Base-by-base conservation (phyloP, 2,888 invertebrate genomes). In the Muscina levida region DNA sequence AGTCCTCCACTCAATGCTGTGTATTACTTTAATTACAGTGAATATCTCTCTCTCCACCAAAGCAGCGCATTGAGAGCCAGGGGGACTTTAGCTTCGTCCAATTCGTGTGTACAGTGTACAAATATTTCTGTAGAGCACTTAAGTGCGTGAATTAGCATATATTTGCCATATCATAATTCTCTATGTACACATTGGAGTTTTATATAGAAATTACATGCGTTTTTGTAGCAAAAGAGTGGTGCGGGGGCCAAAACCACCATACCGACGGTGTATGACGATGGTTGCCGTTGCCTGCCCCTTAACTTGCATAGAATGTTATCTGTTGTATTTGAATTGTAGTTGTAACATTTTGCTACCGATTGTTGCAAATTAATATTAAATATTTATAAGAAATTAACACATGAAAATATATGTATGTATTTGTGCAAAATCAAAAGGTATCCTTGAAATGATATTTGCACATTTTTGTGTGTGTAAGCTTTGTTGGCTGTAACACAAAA, bases 141-240 rank as follows among this genome's bases (percentile, higher is more conserved):
- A 77, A 80, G 76, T 70, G 73, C 73, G 73, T 80, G 77, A 80
- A 80, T 80, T 80, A 77, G 77, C 80, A 80, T 73, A 66, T 76
- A 80, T 80, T 80, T 80, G 66, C 70, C 44, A 51, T 77, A 71
- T 56, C 68, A 68, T 68, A 42, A 68, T 53, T 51, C 19, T 51
- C 24, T 65, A 22, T 42, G 44, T 62, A 19, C 48, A 48, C 15
- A 48, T 2, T 48, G 48, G 19, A 48, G 48, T 48, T 48, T 44
- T 44, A 10, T 44, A 15, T 44, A 44, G 3, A 2, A 44, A n/a
- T n/a, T n/a, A n/a, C n/a, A n/a, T n/a, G n/a, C n/a, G n/a, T n/a
- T n/a, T n/a, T n/a, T n/a, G n/a, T n/a, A n/a, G n/a, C n/a, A n/a
- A n/a, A n/a, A n/a, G n/a, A n/a, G n/a, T n/a, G n/a, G n/a, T n/a